Percentiles rank a stretch among this genome's conserved stretches.
These are phyloP conservation scores for Loxodonta africana DNA, from an alignment of 2,113 vertebrate species.

Conservation along the genomic window DNA sequence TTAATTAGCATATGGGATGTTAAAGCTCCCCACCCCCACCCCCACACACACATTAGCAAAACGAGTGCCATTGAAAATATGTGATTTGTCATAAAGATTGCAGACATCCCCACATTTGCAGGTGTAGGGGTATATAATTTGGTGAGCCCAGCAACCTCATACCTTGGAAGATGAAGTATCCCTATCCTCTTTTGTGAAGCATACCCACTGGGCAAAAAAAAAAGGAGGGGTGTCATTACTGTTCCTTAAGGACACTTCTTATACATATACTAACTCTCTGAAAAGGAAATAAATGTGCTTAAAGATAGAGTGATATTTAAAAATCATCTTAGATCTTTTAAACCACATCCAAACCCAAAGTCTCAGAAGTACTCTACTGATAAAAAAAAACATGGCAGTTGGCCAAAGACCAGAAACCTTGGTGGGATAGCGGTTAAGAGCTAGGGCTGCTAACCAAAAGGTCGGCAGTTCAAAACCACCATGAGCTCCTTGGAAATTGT, in stretches of 20 bases:
- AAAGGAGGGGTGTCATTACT: neutral
- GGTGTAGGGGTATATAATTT: neutral
- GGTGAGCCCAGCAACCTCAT: neutral
- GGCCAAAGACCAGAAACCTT: constrained; percentile 65
- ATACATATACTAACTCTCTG: constrained; percentile 33
- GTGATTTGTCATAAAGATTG: neutral
- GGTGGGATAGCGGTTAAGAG: too few relatives aligned
- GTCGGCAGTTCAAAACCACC: too few relatives aligned
- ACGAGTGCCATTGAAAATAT: neutral
- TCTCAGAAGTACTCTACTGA: constrained; percentile 56
- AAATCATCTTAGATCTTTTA: constrained; percentile 71
- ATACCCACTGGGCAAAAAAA: constrained; percentile 46
- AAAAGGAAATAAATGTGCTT: constrained; percentile 69
- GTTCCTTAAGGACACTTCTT: constrained; percentile 73
- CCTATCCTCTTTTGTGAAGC: constrained; percentile 49
- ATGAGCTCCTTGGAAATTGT: too few relatives aligned
- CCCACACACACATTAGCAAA: neutral
- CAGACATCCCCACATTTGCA: neutral
- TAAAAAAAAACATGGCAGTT: constrained; percentile 75
- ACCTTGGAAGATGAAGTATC: neutral
- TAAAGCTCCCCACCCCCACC: neutral
- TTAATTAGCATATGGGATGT: constrained; percentile 23
- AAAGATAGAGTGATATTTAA: constrained; percentile 45
- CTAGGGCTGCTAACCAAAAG: too few relatives aligned
- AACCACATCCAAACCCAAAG: constrained; percentile 72